These are phyloP conservation scores for Sceliomorpha sp. DNA, from an alignment of 2,888 invertebrate genomes.

Conservation along the genomic window DNA sequence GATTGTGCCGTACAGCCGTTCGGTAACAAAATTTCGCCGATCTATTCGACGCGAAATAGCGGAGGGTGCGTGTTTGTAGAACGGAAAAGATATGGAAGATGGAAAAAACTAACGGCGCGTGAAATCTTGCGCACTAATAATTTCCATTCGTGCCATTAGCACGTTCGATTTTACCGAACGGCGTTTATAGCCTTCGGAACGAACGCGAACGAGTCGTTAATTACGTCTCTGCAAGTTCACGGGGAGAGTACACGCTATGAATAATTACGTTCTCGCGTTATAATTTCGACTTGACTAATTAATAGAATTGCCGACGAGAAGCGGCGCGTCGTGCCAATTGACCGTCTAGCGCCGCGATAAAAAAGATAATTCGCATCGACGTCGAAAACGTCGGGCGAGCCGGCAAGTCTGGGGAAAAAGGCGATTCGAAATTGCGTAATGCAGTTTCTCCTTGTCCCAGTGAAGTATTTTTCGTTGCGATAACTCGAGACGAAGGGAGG, in stretches of 20 bases:
- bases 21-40: slow-evolving; percentile 18
- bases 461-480: too few species aligned
- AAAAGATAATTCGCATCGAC: too few species aligned
- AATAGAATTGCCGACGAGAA: slow-evolving; percentile 20
- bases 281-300: slow-evolving; percentile 30
- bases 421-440: too few species aligned
- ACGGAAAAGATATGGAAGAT: slow-evolving; percentile 23
- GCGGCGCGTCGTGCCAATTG: slow-evolving; percentile 5
- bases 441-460: too few species aligned
- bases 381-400: too few species aligned
- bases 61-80: slow-evolving; percentile 16
- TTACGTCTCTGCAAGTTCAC: slow-evolving; percentile 52
- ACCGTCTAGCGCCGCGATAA: slow-evolving; percentile 5
- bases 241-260: slow-evolving; percentile 30
- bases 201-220: slow-evolving; percentile 53
- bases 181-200: slow-evolving; percentile 5
- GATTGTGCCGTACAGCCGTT: slow-evolving; percentile 18
- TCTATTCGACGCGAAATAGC: slow-evolving; percentile 20
- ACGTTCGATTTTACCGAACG: slow-evolving; percentile 27
- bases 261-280: slow-evolving; percentile 52
- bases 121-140: slow-evolving; percentile 32
- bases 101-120: slow-evolving; percentile 30
- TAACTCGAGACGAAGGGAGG: too few species aligned
- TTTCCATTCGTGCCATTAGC: slow-evolving; percentile 24
- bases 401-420: too few species aligned